Evolutionary conservation across 30 jellyfish, hydroid and myxozoan genomes (phyloP).

Genomic region (Aurelia coerulea): DNA sequence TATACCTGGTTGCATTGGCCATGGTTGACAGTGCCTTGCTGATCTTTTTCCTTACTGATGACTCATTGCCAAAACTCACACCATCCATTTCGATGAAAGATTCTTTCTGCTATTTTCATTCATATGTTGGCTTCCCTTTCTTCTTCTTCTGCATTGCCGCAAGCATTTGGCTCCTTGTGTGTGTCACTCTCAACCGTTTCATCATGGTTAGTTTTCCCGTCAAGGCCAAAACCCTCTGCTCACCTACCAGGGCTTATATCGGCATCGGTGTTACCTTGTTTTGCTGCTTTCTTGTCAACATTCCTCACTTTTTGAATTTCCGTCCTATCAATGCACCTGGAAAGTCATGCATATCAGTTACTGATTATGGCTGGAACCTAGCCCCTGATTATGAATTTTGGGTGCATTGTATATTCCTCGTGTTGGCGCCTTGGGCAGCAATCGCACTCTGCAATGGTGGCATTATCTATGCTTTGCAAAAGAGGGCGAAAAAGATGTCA

Average conservation of each 20-base stretch:
- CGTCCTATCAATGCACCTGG: constrained; percentile 38
- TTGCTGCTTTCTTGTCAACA: constrained; percentile 68
- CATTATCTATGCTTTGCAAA: constrained; percentile 30
- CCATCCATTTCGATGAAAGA: constrained; percentile 15
- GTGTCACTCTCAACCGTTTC: constrained; percentile 80
- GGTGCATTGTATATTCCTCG: constrained; percentile 92
- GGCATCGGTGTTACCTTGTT: constrained; percentile 55
- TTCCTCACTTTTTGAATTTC: constrained; percentile 86
- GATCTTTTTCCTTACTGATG: constrained; percentile 63
- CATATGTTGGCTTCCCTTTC: constrained; percentile 84
- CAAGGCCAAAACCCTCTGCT: constrained; percentile 51
- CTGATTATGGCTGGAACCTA: not conserved
- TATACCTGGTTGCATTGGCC: constrained; percentile 65
- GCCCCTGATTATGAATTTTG: constrained; percentile 79
- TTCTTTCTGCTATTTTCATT: constrained; percentile 52
- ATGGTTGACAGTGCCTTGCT: constrained; percentile 72
- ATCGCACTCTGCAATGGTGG: constrained; percentile 74
- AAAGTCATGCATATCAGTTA: not conserved
- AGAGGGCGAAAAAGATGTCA: constrained; percentile 33
- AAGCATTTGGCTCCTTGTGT: constrained; percentile 84
- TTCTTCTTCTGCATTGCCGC: constrained; percentile 77
- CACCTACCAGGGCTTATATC: constrained; percentile 45
- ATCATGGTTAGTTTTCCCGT: constrained; percentile 73
- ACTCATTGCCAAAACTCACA: constrained; percentile 37
- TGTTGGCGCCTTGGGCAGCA: constrained; percentile 83